Evolutionary conservation across 2,888 invertebrate genomes (phyloP), one percentile per base, ranked within the genome.

Genomic region (Brachypalpus laphriformis): DNA sequence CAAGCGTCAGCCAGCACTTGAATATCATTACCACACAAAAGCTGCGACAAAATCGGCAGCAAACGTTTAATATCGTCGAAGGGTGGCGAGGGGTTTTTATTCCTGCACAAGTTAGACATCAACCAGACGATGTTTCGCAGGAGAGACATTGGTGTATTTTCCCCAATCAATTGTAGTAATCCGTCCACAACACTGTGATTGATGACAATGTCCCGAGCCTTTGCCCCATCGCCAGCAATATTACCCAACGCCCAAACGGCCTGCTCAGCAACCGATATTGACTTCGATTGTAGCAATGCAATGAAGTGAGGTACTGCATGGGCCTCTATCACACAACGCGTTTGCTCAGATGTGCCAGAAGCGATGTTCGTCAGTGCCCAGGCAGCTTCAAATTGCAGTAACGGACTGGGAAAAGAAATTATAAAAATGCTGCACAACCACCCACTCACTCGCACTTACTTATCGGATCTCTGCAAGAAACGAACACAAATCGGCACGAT

Each of bases 291-390:
- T 0, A 98, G 92, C 11, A 99, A 93, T 0, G 93, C 90, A 20
- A 98, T 94, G 65, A 99, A 94, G 78, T 95, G 95, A 0, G 96
- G 96, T 20, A 99, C 94, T 0, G 98, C 98, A n/a, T 97, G 96
- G 40, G 95, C 94, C 90, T 94, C 93, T 2, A 99, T 95, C 0
- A 99, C 98, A 16, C 95, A 95, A 88, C 95, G 94, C 0, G 99
- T 99, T 91, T 99, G 98, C 0, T 96, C 96, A 0, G 96, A 95
- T 0, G 97, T 97, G 7, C 99, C 99, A 0, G 98, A 98, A 0
- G 99, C 99, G 68, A 99, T 97, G 90, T 99, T 99, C 25, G 99
- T 99, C 72, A 99, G 92, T 0, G 98, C 98, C 99, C 99, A 99
- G 0, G 98, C 96, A 0, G 98, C 96, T 92, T 99, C 99, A 92